Evolutionary conservation across 1,140 invertebrate species (phyloP), one percentile per base, ranked within the genome.

Genomic region (Colletes gigas): DNA sequence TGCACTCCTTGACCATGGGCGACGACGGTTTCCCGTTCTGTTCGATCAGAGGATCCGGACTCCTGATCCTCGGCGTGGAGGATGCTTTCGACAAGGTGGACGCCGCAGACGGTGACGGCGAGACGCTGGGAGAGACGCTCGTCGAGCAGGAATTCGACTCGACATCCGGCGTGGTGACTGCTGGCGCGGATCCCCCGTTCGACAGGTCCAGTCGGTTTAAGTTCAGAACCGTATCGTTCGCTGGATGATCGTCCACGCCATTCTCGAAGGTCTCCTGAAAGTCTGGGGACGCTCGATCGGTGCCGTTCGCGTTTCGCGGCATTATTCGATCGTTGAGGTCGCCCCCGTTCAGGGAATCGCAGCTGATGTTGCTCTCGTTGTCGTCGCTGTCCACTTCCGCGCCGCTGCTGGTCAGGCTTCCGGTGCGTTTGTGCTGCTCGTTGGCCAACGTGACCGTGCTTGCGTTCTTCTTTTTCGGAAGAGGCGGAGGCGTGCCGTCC

Each of bases 401-500:
- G n/a, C 93, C 94, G 77, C 93, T 94, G 88, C 93, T 94, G 5
- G 94, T 95, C 84, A 94, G 89, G 83, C 94, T 95, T 65, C 93
- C 93, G 77, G 93, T 93, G 84, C 92, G 90, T 81, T 91, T 91
- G 87, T 94, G 92, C 88, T 94, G 93, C 91, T 93, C 89, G 93
- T 15, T 94, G 90, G 71, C 92, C 91, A 66, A 93, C 90, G 54
- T 92, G 88, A 90, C 91, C 65, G 81, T 88, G 54, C 92, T 92
- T 15, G 91, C 88, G n/a, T 85, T 92, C 70, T 95, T 96, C 91
- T 96, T 96, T 92, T 95, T 96, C 0, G 95, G 95, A 50, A 95
- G 87, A n/a, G 95, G 95, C 50, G 96, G 96, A 59, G 96, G 95
- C 12, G 96, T 96, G 3, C 95, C 94, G 87, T 97, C 97, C 71